Evolutionary conservation across 2,888 invertebrate species (phyloP).

Genomic region (Carpatolechia fugitivella): DNA sequence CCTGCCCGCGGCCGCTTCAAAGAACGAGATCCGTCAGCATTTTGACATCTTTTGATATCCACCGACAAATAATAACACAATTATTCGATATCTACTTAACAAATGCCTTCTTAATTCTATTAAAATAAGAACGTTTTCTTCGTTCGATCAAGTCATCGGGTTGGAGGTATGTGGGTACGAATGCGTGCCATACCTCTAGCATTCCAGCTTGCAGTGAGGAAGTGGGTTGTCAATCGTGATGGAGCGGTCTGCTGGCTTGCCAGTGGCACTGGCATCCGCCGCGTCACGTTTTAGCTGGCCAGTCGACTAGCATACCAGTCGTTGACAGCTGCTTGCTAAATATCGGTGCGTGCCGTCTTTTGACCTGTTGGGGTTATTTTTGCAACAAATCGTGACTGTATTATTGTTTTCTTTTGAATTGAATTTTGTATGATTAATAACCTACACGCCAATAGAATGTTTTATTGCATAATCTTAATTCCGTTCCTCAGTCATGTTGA

Average conservation of each 20-base stretch:
- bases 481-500: no score
- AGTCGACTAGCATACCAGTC: not conserved
- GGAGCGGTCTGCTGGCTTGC: not conserved
- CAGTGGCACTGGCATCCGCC: not conserved
- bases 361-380: not conserved
- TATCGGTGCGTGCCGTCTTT: not conserved
- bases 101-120: slow-evolving; percentile 23
- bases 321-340: not conserved
- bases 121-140: slow-evolving; percentile 23
- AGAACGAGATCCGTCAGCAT: slow-evolving; percentile 59
- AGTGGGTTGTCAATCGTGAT: not conserved
- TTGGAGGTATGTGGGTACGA: slow-evolving; percentile 19
- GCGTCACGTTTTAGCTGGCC: not conserved
- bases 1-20: slow-evolving; percentile 60
- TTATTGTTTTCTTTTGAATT: not conserved
- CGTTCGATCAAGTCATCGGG: not conserved
- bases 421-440: not conserved
- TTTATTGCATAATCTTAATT: no score
- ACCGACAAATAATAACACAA: slow-evolving; percentile 70
- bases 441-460: not conserved
- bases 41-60: slow-evolving; percentile 73
- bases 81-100: slow-evolving; percentile 37
- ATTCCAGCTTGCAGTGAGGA: not conserved
- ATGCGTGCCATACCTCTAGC: slow-evolving; percentile 28
- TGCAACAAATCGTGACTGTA: not conserved